Evolutionary conservation across 2,888 invertebrate genomes (phyloP), one percentile per base, ranked within the genome.

Genomic region (Archaeoteleia sp.): DNA sequence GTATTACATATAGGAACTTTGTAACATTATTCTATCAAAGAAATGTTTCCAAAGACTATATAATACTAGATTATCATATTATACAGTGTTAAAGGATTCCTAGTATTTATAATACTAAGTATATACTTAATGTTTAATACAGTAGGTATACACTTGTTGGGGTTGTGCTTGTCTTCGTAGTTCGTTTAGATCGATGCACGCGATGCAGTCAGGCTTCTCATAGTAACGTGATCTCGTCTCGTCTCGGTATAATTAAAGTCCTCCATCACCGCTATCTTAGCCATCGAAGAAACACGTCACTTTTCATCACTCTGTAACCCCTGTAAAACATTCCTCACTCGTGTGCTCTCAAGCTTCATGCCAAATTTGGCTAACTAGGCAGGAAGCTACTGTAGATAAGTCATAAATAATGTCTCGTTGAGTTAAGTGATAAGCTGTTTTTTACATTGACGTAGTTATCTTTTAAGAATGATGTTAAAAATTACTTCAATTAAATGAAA

Each of bases 251-350:
- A 76, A 78, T 77, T 76, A 71, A 75, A 74, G 75, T 73, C 72
- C 71, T 78, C 75, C 71, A 74, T 75, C 77, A 77, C 61, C 77
- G 70, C 66, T 75, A 74, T 75, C 76, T 74, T 60, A 43, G 35
- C 17, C 51, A 69, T 74, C 74, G 72, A 65, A 25, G 20, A 67
- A 34, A 48, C 67, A 65, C 71, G 45, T 70, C 72, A 70, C 70
- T 75, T 77, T 77, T 74, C 74, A 73, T 78, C 74, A 77, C 75
- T 72, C 54, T 58, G 45, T 53, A 58, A 60, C 55, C 46, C 27
- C 27, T 12, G 35, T 29, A 20, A 37, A 49, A 35, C 39, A 53
- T 30, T 61, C 43, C 9, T 23, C 10, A 7, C 15, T 35, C 45
- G 8, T n/a, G 42, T n/a, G 15, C 27, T 30, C 17, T 9, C 13